Evolutionary conservation across 1,140 invertebrate species (phyloP), one percentile per base, ranked within the genome.

Genomic region (Pseudomyrmex concolor): DNA sequence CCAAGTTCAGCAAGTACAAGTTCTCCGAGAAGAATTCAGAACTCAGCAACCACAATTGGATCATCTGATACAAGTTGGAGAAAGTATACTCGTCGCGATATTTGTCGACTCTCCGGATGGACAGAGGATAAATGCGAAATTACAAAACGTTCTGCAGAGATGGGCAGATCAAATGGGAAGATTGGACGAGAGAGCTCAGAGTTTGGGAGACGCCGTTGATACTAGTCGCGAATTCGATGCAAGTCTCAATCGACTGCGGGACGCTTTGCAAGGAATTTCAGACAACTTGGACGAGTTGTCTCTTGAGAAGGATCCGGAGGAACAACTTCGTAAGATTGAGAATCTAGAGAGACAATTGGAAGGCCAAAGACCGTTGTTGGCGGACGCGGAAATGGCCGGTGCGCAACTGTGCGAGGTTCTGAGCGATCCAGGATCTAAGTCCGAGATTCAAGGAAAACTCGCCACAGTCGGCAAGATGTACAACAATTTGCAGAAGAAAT

Each of bases 141-240:
- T 96, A 2, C 92, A 95, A n/a, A 95, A 95, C n/a, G 94, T 97
- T 50, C 93, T 96, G 64, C 94, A 96, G 91, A 95, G 96, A 90
- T 99, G 98, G 98, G 95, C 97, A 55, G 97, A 98, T 88, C 95
- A 98, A 55, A 93, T 98, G 15, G 95, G 95, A 45, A 96, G 97
- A 89, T 92, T 99, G 66, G 98, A 98, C 88, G 96, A 97, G 84
- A 95, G 98, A 22, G 97, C 97, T 15, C 96, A 96, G 45, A 97
- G 96, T 86, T 94, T 99, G 19, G 97, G 97, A 63, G 97, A 97
- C 17, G 97, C 98, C 8, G 97, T 97, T 57, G 97, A 98, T 88
- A 97, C 97, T 9, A 98, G 97, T 80, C 96, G 97, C 77, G 98
- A 99, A 92, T 99, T 99, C 91, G 98, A 98, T 92, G 97, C 97